These are phyloP conservation scores for Nephrocerus scutellatus DNA, from an alignment of 2,888 invertebrate genomes.

Conservation along the genomic window DNA sequence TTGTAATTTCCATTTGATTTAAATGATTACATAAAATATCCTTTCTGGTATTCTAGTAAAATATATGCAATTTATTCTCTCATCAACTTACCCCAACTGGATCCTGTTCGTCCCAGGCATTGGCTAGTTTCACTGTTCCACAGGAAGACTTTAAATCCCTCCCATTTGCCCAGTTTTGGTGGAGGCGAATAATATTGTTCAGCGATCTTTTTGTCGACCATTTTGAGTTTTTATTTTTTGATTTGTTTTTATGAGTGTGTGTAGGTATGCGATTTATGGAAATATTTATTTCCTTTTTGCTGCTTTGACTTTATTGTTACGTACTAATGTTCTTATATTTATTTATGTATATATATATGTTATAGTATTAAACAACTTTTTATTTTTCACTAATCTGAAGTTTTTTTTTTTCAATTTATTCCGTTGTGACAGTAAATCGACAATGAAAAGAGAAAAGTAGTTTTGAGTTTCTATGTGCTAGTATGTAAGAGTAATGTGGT, in stretches of 20 bases:
- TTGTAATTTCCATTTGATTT: no score
- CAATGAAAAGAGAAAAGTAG: no score
- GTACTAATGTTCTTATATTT: conserved; percentile 12
- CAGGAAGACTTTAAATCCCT: conserved; percentile 74
- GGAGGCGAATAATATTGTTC: conserved; percentile 76
- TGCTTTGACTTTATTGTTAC: conserved; percentile 8
- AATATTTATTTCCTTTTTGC: conserved; percentile 1
- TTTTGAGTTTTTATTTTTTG: conserved; percentile 37
- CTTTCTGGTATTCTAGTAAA: no score
- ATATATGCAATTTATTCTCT: not conserved
- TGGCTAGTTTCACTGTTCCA: conserved; percentile 90
- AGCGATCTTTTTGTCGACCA: conserved; percentile 71
- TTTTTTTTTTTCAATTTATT: conserved; percentile 5
- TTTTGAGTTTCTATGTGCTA: no score
- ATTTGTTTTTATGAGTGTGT: conserved; percentile 17
- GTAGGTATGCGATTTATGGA: conserved; percentile 6
- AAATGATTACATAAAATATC: no score
- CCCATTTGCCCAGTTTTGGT: conserved; percentile 77
- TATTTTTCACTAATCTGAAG: conserved; percentile 1
- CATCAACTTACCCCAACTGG: conserved; percentile 84
- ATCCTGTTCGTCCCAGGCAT: conserved; percentile 83
- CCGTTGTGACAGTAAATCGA: no score
- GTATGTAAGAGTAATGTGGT: no score
- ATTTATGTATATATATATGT: conserved; percentile 7
- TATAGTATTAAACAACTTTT: conserved; percentile 7